Evolutionary conservation across 2,797 vertebrate species (phyloP).

Genomic region (Macroramphosus scolopax): DNA sequence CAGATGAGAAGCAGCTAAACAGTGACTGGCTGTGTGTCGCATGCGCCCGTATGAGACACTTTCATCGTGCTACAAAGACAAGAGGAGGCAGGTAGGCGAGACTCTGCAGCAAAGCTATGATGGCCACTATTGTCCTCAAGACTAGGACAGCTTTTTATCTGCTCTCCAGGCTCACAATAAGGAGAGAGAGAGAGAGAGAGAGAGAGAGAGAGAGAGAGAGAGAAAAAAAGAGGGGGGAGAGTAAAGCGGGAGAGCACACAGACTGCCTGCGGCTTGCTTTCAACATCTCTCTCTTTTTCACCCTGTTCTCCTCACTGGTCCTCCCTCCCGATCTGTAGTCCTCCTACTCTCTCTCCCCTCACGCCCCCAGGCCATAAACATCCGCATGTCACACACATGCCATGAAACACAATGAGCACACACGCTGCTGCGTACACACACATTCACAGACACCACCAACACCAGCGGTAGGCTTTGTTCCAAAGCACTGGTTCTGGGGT

Average conservation of each 20-base stretch:
- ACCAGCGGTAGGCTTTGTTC: slow-evolving; percentile 68
- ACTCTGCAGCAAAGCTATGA: slow-evolving; percentile 52
- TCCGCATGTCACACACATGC: slow-evolving; percentile 69
- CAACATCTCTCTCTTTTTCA: slow-evolving; percentile 58
- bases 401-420: slow-evolving; percentile 54
- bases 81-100: slow-evolving; percentile 56
- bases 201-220: no score
- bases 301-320: slow-evolving; percentile 42
- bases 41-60: slow-evolving; percentile 30
- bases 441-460: slow-evolving; percentile 32
- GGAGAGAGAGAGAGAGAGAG: slow-evolving; percentile 31
- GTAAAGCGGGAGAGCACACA: slow-evolving; percentile 52
- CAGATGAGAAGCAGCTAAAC: no score
- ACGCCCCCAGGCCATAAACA: slow-evolving; percentile 72
- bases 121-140: slow-evolving; percentile 65
- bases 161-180: slow-evolving; percentile 66
- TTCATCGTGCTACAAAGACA: slow-evolving; percentile 44
- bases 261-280: slow-evolving; percentile 69
- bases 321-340: slow-evolving; percentile 45
- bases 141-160: slow-evolving; percentile 67
- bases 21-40: slow-evolving; percentile 13
- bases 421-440: slow-evolving; percentile 18
- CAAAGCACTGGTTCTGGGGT: slow-evolving; percentile 48
- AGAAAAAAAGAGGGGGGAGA: slow-evolving; percentile 11
- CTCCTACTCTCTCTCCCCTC: slow-evolving; percentile 49